Conservation (phyloP, 1,140 invertebrate species). For the Coenobita brevimanus region DNA sequence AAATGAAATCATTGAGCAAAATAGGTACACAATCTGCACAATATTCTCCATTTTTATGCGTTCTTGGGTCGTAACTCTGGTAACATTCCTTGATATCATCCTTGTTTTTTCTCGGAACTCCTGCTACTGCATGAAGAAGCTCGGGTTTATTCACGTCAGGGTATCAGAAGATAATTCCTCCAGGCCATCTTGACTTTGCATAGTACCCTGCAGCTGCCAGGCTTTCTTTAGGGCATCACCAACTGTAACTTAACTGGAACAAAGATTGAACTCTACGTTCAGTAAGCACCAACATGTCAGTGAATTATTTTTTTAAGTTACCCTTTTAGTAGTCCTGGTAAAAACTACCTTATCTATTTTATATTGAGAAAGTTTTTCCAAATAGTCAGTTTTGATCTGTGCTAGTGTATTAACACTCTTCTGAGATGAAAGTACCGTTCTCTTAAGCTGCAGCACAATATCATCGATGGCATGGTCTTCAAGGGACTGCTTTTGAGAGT, state of each 20-base stretch:
- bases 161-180: no score
- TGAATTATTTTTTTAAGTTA: no score
- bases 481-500: no score
- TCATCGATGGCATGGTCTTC: no score
- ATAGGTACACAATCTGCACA: neutral
- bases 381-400: no score
- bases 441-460: no score
- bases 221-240: constrained; percentile 1
- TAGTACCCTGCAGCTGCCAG: neutral
- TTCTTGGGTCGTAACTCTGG: neutral
- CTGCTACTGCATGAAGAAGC: neutral
- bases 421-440: no score
- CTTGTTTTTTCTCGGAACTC: neutral
- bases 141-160: neutral
- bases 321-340: no score
- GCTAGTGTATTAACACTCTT: no score
- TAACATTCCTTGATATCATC: neutral
- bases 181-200: neutral
- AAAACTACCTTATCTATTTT: no score
- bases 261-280: neutral
- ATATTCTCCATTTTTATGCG: neutral
- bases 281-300: no score
- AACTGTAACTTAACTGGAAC: constrained; percentile 4
- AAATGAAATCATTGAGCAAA: constrained; percentile 5
- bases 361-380: no score